Conservation (phyloP, 2,113 vertebrate species). For the Lutjanus erythropterus region DNA sequence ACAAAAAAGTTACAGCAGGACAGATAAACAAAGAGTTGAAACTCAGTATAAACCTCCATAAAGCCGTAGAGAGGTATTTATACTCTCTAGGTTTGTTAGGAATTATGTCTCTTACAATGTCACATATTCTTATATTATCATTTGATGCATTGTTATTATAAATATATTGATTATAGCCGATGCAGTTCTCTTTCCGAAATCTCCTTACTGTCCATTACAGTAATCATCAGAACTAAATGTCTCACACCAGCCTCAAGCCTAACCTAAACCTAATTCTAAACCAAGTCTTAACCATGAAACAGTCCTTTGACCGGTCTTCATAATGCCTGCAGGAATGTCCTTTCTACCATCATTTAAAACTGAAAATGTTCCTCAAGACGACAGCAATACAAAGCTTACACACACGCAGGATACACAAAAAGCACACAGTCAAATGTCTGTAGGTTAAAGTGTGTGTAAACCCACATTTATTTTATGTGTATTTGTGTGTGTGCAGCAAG, state of each 20-base stretch:
- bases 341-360: not conserved
- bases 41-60: not conserved
- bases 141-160: too few relatives aligned
- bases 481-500: not conserved
- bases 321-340: not conserved
- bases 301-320: not conserved
- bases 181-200: too few relatives aligned
- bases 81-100: not conserved
- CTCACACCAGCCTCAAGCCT: not conserved
- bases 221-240: not conserved
- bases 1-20: too few relatives aligned
- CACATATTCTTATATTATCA: too few relatives aligned
- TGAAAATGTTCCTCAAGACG: not conserved
- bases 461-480: not conserved
- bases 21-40: not conserved
- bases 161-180: too few relatives aligned
- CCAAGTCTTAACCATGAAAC: not conserved
- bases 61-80: not conserved
- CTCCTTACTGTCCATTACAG: too few relatives aligned
- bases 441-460: not conserved
- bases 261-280: not conserved
- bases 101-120: too few relatives aligned
- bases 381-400: too few relatives aligned
- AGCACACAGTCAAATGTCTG: not conserved
- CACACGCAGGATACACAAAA: not conserved